phyloP scores from a whole-genome alignment of 2,888 invertebrate genomes.

The Erebia aethiops region DNA sequence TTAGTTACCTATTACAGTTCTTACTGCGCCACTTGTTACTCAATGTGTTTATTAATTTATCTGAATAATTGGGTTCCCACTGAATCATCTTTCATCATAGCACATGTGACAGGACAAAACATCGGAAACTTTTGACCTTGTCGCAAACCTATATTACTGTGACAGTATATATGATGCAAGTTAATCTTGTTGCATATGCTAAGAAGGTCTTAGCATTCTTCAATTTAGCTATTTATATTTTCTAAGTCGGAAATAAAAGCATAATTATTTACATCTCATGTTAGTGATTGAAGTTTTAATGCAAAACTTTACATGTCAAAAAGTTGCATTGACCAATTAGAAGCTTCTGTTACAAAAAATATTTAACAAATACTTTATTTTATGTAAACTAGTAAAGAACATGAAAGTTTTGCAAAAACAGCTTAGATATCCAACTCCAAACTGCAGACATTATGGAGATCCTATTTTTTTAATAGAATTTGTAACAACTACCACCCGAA shows the following conservation, averaged over 20 bases:
- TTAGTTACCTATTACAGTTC: too few relatives aligned
- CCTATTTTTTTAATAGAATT: background rate
- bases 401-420: slow-evolving; percentile 14
- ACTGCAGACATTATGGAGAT: background rate
- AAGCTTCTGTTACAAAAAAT: background rate
- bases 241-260: slow-evolving; percentile 6
- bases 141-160: background rate
- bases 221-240: background rate
- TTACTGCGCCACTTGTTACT: too few relatives aligned
- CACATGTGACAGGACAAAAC: background rate
- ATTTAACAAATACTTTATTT: background rate
- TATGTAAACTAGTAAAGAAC: background rate
- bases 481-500: background rate
- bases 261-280: slow-evolving; percentile 15
- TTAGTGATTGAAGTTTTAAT: slow-evolving; percentile 3
- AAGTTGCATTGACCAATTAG: background rate
- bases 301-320: slow-evolving; percentile 14
- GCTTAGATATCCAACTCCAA: background rate
- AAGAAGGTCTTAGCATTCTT: background rate
- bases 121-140: background rate
- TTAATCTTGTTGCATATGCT: background rate
- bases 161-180: background rate
- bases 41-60: too few relatives aligned
- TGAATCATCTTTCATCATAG: background rate
- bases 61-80: background rate